Percentiles rank a stretch among this genome's conserved stretches.
phyloP scores from a whole-genome alignment of 2,888 invertebrate genomes.

The Amblyteles armatorius region DNA sequence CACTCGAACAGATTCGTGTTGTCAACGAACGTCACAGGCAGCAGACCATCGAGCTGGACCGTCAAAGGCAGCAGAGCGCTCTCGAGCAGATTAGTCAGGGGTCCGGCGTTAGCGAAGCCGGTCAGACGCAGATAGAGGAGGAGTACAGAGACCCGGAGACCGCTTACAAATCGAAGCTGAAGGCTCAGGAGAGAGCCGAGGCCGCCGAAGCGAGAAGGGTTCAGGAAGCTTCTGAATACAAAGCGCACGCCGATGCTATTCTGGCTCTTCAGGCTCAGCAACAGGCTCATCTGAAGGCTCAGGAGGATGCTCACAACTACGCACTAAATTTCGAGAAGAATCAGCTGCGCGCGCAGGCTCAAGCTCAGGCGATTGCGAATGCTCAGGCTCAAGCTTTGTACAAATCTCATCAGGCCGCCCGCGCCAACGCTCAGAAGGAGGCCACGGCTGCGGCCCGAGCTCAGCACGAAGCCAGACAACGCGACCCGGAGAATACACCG shows the following conservation, averaged over 20 bases:
- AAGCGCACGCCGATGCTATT: constrained; percentile 82
- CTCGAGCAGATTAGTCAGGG: constrained; percentile 82
- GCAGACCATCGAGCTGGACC: constrained; percentile 72
- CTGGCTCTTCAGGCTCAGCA: constrained; percentile 81
- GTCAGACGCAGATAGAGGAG: constrained; percentile 78
- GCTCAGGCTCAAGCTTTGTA: constrained; percentile 82
- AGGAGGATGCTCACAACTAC: constrained; percentile 80
- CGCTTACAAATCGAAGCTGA: constrained; percentile 79
- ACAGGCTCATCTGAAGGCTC: constrained; percentile 80
- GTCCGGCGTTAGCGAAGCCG: constrained; percentile 81
- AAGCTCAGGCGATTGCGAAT: constrained; percentile 81
- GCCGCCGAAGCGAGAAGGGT: constrained; percentile 80
- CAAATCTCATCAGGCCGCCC: constrained; percentile 78
- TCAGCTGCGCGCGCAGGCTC: constrained; percentile 81
- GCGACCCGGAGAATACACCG: constrained; percentile 79
- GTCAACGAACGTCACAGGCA: constrained; percentile 79
- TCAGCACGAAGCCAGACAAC: constrained; percentile 77
- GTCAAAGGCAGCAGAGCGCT: constrained; percentile 78
- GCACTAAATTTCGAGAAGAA: constrained; percentile 81
- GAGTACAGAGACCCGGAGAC: constrained; percentile 79
- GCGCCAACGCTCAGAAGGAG: constrained; percentile 79
- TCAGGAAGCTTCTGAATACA: constrained; percentile 82
- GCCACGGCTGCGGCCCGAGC: constrained; percentile 78
- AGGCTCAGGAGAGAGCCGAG: constrained; percentile 79
- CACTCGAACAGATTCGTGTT: constrained; percentile 80